Percentiles rank a stretch among this genome's conserved stretches.
These are phyloP conservation scores for Yponomeuta evonymella DNA, from an alignment of 2,888 invertebrate genomes.

Conservation along the genomic window DNA sequence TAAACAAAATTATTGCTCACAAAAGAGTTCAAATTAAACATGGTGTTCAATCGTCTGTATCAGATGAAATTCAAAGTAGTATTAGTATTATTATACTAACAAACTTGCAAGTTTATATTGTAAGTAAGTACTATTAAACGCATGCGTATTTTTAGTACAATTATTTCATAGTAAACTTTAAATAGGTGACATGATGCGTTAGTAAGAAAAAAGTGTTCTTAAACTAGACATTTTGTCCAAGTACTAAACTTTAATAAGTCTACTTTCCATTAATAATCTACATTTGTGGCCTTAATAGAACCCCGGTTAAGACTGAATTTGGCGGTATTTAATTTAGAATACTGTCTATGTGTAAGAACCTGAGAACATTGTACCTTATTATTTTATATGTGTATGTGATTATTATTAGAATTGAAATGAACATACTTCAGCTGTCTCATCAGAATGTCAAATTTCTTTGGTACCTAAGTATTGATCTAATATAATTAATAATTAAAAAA, in stretches of 20 bases:
- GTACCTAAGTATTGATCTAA: not conserved
- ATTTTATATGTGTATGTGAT: not conserved
- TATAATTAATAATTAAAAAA: not conserved
- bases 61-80: slow-evolving; percentile 71
- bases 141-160: slow-evolving; percentile 74
- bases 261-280: not conserved
- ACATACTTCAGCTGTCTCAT: not conserved
- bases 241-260: no score
- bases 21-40: slow-evolving; percentile 56
- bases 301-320: not conserved
- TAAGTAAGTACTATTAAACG: slow-evolving; percentile 51
- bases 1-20: slow-evolving; percentile 50
- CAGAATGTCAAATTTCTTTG: not conserved
- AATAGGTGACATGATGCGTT: slow-evolving; percentile 55
- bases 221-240: not conserved
- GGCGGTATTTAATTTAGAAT: not conserved
- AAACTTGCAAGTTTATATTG: slow-evolving; percentile 52
- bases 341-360: not conserved
- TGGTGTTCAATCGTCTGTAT: slow-evolving; percentile 67
- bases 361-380: not conserved
- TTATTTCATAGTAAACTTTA: slow-evolving; percentile 57
- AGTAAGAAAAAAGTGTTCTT: slow-evolving; percentile 16
- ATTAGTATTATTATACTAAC: slow-evolving; percentile 63
- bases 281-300: not conserved
- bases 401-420: not conserved